Evolutionary conservation across 2,888 invertebrate species (phyloP), one percentile per base, ranked within the genome.

Genomic region (Hydraecia micacea): DNA sequence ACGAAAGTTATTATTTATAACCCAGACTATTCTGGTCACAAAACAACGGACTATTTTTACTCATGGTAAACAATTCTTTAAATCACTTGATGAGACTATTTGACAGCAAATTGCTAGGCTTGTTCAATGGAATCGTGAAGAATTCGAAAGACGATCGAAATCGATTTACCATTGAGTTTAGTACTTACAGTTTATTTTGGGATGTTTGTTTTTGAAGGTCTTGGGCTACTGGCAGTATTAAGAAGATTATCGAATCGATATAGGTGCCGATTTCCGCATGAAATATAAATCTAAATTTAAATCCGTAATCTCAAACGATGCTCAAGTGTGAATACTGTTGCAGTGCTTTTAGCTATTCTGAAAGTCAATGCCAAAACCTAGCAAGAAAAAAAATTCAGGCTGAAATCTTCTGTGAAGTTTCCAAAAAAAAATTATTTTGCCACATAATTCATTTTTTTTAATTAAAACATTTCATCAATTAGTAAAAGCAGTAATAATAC

Each of bases 141-240:
- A 52, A 79, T 39, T 66, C 36, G 36, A 60, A 78, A 84, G 18
- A 25, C 69, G 67, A 68, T 81, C n/a, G n/a, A 72, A 85, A 84
- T 63, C 49, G 25, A 67, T 72, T 72, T 39, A 84, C 28, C 21
- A 42, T 70, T 84, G 62, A 68, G 36, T 84, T 65, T 36, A 67
- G 9, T 55, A 15, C 32, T 32, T 2, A 32, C 13, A 69, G 32
- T 46, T 69, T 81, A 73, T 85, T 69, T 80, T 28, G 18, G n/a
- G 63, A 69, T 65, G 42, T 67, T 81, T 0, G 32, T 13, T 63
- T 66, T 36, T 52, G 68, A 78, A 78, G 84, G 69, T 77, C 68
- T 55, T 21, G 5, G n/a, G 36, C 67, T 60, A 36, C 21, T 18
- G 13, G 8, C 15, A 15, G 5, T 66, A n/a, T 39, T 39, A 39